Percentiles rank a stretch among this genome's conserved stretches.
These are phyloP conservation scores for Omphaloscelis lunosa DNA, from an alignment of 2,888 invertebrate genomes.

Conservation along the genomic window DNA sequence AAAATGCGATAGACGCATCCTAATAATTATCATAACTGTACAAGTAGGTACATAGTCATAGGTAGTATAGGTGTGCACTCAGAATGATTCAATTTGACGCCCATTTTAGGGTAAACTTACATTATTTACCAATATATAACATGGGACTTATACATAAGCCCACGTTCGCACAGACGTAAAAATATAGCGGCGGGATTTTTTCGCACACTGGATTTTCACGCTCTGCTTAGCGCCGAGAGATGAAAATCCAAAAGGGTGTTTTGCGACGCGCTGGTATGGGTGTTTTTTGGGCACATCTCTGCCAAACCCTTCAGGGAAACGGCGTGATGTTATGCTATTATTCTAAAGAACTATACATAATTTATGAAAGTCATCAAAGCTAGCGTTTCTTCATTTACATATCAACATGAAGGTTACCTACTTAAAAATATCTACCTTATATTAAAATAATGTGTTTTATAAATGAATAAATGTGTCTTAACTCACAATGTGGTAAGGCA, in stretches of 20 bases:
- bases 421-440: no score
- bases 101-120: not conserved
- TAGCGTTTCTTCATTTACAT: not conserved
- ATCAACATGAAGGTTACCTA: not conserved
- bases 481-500: not conserved
- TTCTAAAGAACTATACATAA: not conserved
- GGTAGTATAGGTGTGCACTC: not conserved
- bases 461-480: no score
- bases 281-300: no score
- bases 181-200: no score
- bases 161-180: no score
- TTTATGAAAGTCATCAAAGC: not conserved
- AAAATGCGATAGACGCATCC: not conserved
- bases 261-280: no score
- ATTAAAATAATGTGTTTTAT: no score
- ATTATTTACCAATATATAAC: not conserved
- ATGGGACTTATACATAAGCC: no score
- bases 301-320: no score
- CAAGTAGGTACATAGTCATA: not conserved
- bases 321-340: not conserved
- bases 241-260: no score
- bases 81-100: not conserved
- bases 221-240: no score
- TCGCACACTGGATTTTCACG: no score
- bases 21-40: conserved; percentile 7